Percentiles rank a stretch among this genome's conserved stretches.
Evolutionary conservation across 2,113 vertebrate genomes (phyloP).

Genomic region (Corythoichthys haematopterus): DNA sequence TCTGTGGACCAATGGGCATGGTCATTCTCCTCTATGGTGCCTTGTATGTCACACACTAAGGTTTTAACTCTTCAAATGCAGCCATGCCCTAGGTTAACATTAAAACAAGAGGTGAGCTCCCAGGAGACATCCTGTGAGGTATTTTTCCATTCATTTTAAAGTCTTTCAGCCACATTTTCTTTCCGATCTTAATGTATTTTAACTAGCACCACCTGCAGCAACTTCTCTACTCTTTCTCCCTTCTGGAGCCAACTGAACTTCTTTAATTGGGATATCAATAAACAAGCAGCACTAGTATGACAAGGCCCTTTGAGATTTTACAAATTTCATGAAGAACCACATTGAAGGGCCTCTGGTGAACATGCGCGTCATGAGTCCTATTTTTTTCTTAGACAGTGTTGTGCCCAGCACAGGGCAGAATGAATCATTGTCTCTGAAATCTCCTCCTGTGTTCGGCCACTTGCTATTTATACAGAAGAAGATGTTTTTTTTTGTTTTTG

Average conservation of each 20-base stretch:
- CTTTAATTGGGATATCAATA: constrained; percentile 66
- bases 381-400: constrained; percentile 24
- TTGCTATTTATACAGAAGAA: constrained; percentile 31
- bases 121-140: neutral
- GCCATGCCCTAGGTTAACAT: constrained; percentile 1
- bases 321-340: constrained; percentile 47
- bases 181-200: constrained; percentile 12
- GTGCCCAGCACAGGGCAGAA: constrained; percentile 20
- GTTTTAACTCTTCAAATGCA: constrained; percentile 3
- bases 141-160: constrained; percentile 7
- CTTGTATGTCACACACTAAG: constrained; percentile 6
- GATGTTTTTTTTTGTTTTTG: constrained; percentile 15
- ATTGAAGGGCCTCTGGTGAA: constrained; percentile 21
- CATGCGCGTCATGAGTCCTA: constrained; percentile 13
- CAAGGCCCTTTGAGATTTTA: constrained; percentile 34
- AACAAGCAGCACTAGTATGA: constrained; percentile 54
- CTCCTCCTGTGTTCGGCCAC: constrained; percentile 17
- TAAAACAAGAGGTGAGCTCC: constrained; percentile 16
- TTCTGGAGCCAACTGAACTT: constrained; percentile 42
- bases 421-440: constrained; percentile 26
- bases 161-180: constrained; percentile 12
- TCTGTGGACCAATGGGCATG: constrained; percentile 46
- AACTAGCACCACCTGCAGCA: constrained; percentile 23
- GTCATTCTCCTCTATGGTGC: constrained; percentile 12
- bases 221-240: constrained; percentile 35